Evolutionary conservation across 2,797 vertebrate species (phyloP), one percentile per base, ranked within the genome.

Genomic region (Adelosebastes latens): DNA sequence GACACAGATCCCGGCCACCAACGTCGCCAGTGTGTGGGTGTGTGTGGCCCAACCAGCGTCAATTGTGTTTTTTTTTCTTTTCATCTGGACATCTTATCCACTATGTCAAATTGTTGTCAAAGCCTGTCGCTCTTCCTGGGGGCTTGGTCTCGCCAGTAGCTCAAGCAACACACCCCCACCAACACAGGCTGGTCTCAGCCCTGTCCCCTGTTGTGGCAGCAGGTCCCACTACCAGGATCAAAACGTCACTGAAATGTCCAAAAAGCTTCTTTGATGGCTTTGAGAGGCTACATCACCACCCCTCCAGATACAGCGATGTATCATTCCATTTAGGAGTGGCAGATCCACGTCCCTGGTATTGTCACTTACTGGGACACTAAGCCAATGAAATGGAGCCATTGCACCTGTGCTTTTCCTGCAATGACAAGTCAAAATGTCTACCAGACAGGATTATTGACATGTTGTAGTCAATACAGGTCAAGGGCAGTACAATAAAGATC

Each of bases 21-120:
- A 39, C 0, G 36, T 39, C 0, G 12, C 36, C 36, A 12, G n/a
- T n/a, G n/a, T n/a, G n/a, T n/a, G n/a, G n/a, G n/a, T n/a, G 39
- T 42, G 0, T 42, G 13, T 42, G 0, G 13, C 39, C 13, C 39
- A 42, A 42, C 39, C 13, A 39, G 36, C 36, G 12, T 39, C 36
- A 39, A 39, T 39, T 39, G 36, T 39, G 4, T 39, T 39, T 39
- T 39, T 5, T 39, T 39, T 12, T 13, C 25, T 27, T 27, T 27
- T 27, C 25, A 27, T 27, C 25, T 27, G 25, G 25, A 27, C 25
- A 27, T 27, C 25, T 27, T 27, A 27, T 27, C 25, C 25, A 27
- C 25, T 27, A 27, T 27, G 25, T 27, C 25, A 16, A 8, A 52
- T 46, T 46, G 42, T 20, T n/a, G 18, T 53, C 49, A 20, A 53